Evolutionary conservation across 2,797 vertebrate genomes (phyloP).

Genomic region (Podarcis lilfordi): DNA sequence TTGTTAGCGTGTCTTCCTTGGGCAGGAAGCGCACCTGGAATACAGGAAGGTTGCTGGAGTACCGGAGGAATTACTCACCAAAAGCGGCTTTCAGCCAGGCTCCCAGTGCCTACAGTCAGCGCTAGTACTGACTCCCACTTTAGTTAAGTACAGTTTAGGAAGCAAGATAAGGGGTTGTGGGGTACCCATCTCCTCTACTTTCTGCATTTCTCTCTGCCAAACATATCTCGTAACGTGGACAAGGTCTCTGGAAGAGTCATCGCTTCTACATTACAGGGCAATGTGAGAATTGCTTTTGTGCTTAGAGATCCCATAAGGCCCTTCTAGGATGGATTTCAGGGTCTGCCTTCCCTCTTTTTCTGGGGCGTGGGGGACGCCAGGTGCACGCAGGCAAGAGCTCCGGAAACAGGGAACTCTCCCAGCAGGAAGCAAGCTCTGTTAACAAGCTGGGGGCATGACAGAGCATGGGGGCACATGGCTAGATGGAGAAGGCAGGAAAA

Average conservation of each 20-base stretch:
- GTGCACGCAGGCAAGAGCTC: conserved; percentile 24
- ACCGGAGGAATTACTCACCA: conserved; percentile 51
- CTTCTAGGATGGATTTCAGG: conserved; percentile 39
- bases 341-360: conserved; percentile 30
- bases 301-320: neutral
- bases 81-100: neutral
- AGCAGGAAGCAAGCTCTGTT: neutral
- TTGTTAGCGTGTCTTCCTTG: conserved; percentile 72
- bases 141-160: neutral
- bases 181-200: neutral
- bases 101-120: neutral
- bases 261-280: neutral
- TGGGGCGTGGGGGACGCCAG: conserved; percentile 10
- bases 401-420: conserved; percentile 35
- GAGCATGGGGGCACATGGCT: neutral
- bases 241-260: neutral
- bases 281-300: conserved; percentile 10
- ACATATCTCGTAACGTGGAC: neutral
- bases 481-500: conserved; percentile 7
- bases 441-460: neutral
- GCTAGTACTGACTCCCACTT: neutral
- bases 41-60: conserved; percentile 79
- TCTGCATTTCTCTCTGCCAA: neutral
- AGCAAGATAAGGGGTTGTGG: neutral
- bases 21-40: conserved; percentile 76